These are phyloP conservation scores for Portunus trituberculatus DNA, from an alignment of 1,140 invertebrate species.

Conservation along the genomic window DNA sequence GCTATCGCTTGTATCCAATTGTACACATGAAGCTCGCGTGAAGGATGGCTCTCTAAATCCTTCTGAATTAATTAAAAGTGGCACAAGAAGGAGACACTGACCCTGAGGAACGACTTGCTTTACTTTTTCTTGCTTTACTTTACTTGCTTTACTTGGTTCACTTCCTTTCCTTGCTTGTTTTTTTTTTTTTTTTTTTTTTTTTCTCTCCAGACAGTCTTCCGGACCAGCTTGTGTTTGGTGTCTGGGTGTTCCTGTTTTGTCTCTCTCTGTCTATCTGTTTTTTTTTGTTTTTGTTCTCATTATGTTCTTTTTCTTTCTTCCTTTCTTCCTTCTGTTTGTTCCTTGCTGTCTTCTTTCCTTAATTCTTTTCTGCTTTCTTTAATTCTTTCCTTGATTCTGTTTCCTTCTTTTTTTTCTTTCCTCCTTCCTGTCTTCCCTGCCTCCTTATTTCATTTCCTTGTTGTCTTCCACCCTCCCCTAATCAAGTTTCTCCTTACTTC, in stretches of 20 bases:
- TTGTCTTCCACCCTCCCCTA: not conserved
- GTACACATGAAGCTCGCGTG: constrained; percentile 49
- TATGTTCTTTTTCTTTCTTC: too few relatives aligned
- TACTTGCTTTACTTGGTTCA: too few relatives aligned
- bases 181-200: too few relatives aligned
- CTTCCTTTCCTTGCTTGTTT: not conserved
- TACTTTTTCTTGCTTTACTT: too few relatives aligned
- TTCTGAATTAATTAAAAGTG: constrained; percentile 64
- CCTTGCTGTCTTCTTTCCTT: constrained; percentile 15
- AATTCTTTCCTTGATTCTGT: not conserved
- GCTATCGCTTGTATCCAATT: constrained; percentile 64
- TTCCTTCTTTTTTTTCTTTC: constrained; percentile 48
- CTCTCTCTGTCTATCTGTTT: not conserved
- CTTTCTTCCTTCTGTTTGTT: not conserved
- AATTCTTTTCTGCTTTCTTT: not conserved
- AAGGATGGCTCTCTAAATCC: constrained; percentile 47
- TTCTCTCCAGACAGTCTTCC: too few relatives aligned
- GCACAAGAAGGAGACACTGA: constrained; percentile 27
- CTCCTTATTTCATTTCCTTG: not conserved
- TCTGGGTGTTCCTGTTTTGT: not conserved
- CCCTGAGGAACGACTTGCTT: too few relatives aligned
- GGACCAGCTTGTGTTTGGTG: too few relatives aligned
- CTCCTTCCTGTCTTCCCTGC: not conserved
- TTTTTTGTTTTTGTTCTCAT: not conserved
- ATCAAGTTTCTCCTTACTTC: not conserved